Conservation (phyloP, 1,140 invertebrate genomes). For the Holcopasites calliopsidis region DNA sequence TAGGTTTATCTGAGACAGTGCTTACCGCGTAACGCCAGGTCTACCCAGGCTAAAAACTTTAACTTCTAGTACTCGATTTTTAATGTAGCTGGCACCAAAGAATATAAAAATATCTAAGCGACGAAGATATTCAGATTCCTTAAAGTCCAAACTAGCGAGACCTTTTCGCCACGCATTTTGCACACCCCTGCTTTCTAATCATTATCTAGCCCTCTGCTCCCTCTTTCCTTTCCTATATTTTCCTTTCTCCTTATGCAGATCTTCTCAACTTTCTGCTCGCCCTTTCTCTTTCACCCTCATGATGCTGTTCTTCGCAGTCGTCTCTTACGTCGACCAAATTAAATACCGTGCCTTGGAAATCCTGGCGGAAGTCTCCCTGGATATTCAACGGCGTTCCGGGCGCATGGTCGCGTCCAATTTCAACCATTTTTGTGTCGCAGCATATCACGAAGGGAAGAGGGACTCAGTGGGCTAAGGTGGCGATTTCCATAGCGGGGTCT, state of each 20-base stretch:
- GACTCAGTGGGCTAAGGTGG: too few species aligned
- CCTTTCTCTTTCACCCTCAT: constrained; percentile 21
- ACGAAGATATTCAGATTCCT: constrained; percentile 72
- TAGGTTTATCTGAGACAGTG: constrained; percentile 78
- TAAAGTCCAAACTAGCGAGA: constrained; percentile 50
- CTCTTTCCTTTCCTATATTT: neutral
- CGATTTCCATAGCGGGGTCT: too few species aligned
- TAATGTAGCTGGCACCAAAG: constrained; percentile 72
- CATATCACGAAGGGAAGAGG: constrained; percentile 30
- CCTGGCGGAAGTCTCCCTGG: constrained; percentile 42
- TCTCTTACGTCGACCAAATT: constrained; percentile 67
- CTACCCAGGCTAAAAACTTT: constrained; percentile 67
- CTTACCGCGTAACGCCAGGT: constrained; percentile 64
- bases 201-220: neutral
- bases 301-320: constrained; percentile 35
- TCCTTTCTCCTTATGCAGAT: constrained; percentile 17
- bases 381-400: constrained; percentile 60
- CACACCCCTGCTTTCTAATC: constrained; percentile 6
- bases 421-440: constrained; percentile 25
- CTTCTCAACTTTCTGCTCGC: constrained; percentile 6
- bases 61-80: constrained; percentile 76
- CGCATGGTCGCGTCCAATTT: constrained; percentile 61
- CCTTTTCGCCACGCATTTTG: constrained; percentile 26
- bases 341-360: constrained; percentile 65
- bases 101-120: constrained; percentile 74